A percentile compares a stretch with the other conserved stretches of the same genome.
Evolutionary conservation across 1,140 invertebrate genomes (phyloP).

Genomic region (Eulimnadia texana): DNA sequence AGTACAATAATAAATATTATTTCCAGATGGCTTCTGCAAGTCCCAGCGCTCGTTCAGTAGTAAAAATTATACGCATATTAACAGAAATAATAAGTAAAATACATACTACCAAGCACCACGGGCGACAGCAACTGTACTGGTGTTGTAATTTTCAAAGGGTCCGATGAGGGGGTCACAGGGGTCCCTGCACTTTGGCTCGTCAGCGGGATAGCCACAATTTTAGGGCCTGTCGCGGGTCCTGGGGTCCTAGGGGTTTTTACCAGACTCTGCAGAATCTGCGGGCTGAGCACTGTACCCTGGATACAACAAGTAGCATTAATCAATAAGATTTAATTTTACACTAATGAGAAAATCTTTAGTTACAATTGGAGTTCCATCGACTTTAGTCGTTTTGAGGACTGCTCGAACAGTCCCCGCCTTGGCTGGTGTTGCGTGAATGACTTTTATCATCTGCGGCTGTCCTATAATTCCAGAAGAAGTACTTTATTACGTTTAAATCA

Average conservation of each 20-base stretch:
- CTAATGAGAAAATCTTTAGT: neutral
- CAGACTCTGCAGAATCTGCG: slow-evolving; percentile 5
- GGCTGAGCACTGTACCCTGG: slow-evolving; percentile 6
- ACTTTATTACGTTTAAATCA: no score
- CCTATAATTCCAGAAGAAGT: no score
- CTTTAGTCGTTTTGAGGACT: slow-evolving; percentile 23
- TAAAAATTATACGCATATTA: neutral
- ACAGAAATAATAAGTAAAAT: neutral
- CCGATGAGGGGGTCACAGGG: neutral
- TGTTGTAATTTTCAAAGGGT: neutral
- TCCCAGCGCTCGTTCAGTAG: neutral
- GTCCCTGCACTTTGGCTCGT: neutral
- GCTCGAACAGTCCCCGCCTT: slow-evolving; percentile 24
- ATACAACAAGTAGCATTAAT: neutral
- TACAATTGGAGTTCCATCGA: slow-evolving; percentile 17
- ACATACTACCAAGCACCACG: neutral
- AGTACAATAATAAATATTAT: no score
- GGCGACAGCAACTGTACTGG: neutral
- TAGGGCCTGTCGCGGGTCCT: neutral
- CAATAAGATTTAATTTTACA: neutral
- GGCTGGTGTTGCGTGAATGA: slow-evolving; percentile 36
- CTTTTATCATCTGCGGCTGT: slow-evolving; percentile 46
- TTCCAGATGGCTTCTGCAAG: no score
- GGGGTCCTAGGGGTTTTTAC: neutral
- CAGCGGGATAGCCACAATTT: slow-evolving; percentile 3